Conservation (phyloP, 2,888 invertebrate species). For the Spatulosminthurus flaviceps region DNA sequence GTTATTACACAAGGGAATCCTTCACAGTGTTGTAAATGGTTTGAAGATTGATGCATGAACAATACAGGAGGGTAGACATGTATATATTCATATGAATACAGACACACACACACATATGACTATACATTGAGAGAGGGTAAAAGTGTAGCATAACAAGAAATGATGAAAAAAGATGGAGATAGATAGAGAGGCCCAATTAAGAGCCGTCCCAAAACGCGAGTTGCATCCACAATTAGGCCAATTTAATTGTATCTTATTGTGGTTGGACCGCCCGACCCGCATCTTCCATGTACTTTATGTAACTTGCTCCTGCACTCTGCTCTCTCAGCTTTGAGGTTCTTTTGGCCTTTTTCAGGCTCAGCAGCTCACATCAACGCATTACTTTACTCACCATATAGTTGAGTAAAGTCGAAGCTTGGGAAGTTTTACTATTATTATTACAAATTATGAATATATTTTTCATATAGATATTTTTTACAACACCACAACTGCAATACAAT, state of each 20-base stretch:
- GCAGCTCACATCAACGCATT: conserved; percentile 42
- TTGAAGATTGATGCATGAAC: conserved; percentile 29
- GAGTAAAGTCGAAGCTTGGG: no score
- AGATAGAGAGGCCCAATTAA: conserved; percentile 63
- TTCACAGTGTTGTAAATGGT: conserved; percentile 18
- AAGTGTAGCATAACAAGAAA: conserved; percentile 41
- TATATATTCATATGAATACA: neutral
- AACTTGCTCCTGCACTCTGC: conserved; percentile 28
- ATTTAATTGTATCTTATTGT: conserved; percentile 63
- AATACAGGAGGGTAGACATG: neutral
- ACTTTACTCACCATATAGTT: neutral
- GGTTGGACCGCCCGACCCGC: conserved; percentile 50
- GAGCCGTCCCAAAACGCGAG: conserved; percentile 62
- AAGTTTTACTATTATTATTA: neutral
- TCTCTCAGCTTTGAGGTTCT: conserved; percentile 7
- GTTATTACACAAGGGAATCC: neutral
- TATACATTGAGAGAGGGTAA: neutral
- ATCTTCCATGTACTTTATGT: conserved; percentile 43
- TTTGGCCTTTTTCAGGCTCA: conserved; percentile 40
- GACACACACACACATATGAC: no score
- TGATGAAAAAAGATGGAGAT: conserved; percentile 48
- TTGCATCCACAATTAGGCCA: conserved; percentile 64
- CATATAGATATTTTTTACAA: no score
- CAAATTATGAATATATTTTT: conserved; percentile 12
- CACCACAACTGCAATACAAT: no score